Conservation (phyloP, 2,113 vertebrate genomes). For the Ceyx margarethae region DNA sequence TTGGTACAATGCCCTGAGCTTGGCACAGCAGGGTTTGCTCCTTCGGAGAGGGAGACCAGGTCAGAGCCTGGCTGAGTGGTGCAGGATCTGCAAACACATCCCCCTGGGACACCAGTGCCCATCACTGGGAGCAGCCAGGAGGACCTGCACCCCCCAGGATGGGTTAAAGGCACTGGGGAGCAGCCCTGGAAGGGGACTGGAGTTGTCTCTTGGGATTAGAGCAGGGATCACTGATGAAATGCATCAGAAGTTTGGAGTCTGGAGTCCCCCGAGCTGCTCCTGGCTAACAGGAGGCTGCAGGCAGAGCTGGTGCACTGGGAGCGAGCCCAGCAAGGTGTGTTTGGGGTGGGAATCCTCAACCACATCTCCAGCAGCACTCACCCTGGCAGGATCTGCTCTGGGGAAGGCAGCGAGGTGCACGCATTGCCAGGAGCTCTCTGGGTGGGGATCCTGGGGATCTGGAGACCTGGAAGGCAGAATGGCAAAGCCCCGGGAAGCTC, state of each 20-base stretch:
- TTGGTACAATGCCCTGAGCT: background rate
- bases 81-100: background rate
- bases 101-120: background rate
- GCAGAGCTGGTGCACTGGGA: background rate
- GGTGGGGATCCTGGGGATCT: background rate
- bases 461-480: background rate
- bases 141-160: background rate
- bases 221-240: accelerated
- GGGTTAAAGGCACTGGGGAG: background rate
- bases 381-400: background rate
- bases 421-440: background rate
- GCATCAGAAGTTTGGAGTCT: background rate
- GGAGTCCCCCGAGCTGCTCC: background rate
- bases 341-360: background rate
- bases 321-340: accelerated
- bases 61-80: background rate
- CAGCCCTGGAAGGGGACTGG: background rate
- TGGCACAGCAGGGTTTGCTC: background rate
- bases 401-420: background rate
- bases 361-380: background rate
- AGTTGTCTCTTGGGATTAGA: background rate
- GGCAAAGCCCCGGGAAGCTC: background rate
- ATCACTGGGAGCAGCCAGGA: background rate
- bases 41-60: background rate
- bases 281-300: background rate